These are phyloP conservation scores for Calliopum simillimum DNA, from an alignment of 2,888 invertebrate genomes.

Conservation along the genomic window DNA sequence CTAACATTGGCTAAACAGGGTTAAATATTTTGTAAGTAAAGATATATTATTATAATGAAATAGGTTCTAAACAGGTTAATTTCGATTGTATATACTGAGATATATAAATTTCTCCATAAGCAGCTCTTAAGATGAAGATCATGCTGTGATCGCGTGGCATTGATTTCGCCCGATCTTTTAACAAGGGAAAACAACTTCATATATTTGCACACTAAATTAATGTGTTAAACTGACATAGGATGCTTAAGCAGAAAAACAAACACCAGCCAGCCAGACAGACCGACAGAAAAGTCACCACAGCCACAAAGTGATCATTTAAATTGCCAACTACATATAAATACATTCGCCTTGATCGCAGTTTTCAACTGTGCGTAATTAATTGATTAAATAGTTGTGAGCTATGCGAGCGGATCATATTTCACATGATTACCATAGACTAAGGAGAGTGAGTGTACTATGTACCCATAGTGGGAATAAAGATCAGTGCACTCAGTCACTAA, in stretches of 20 bases:
- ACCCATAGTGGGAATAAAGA: conserved; percentile 19
- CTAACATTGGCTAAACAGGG: too few relatives aligned
- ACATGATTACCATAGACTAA: conserved; percentile 43
- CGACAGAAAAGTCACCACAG: neutral
- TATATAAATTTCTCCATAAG: neutral
- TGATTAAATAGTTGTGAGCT: conserved; percentile 61
- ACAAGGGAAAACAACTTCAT: neutral
- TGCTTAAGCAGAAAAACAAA: neutral
- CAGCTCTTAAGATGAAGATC: neutral
- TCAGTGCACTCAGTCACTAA: conserved; percentile 1
- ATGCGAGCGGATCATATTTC: conserved; percentile 59
- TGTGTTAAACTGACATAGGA: conserved; percentile 9
- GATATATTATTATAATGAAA: too few relatives aligned
- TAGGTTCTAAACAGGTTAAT: too few relatives aligned
- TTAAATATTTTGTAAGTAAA: too few relatives aligned
- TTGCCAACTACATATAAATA: neutral
- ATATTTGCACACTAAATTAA: conserved; percentile 8
- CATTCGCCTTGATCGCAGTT: conserved; percentile 17
- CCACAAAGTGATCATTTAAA: neutral
- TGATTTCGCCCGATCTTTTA: neutral
- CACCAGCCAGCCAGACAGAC: neutral
- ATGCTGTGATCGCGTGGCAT: conserved; percentile 5
- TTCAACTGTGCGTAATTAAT: conserved; percentile 57
- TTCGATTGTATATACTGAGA: too few relatives aligned
- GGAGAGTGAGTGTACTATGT: conserved; percentile 1